Conservation (phyloP, 2,797 vertebrate species). For the Rhyacichthys aspro region DNA sequence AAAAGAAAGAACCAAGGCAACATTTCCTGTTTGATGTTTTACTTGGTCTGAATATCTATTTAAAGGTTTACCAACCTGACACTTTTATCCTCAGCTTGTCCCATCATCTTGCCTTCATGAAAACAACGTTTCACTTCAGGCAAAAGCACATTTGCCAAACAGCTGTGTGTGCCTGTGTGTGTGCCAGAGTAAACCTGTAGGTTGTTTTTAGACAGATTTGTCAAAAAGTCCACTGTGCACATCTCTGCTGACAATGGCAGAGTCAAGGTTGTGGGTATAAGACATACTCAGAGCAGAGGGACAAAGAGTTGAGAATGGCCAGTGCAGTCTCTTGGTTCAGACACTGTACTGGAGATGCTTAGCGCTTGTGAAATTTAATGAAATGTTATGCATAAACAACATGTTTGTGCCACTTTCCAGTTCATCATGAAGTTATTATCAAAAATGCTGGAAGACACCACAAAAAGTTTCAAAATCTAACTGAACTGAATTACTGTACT, state of each 20-base stretch:
- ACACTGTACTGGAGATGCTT: no score
- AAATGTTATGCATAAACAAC: no score
- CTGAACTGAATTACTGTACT: conserved; percentile 6
- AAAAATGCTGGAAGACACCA: conserved; percentile 12
- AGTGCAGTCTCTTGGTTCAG: no score
- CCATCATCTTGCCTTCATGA: conserved; percentile 28
- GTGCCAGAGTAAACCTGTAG: conserved; percentile 56
- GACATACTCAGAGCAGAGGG: conserved; percentile 23
- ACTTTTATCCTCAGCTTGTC: conserved; percentile 18
- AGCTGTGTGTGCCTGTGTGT: conserved; percentile 44
- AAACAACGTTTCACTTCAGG: conserved; percentile 68
- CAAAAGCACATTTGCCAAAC: conserved; percentile 47
- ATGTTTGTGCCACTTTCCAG: no score
- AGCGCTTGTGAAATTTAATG: no score
- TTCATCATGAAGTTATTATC: not conserved
- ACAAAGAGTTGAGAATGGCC: conserved; percentile 28
- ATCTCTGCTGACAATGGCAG: conserved; percentile 47
- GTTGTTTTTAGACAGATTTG: conserved; percentile 66
- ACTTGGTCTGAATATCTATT: conserved; percentile 16
- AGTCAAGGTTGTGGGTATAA: conserved; percentile 39
- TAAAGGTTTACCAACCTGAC: conserved; percentile 13
- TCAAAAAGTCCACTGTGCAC: conserved; percentile 80
- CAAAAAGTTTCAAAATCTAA: conserved; percentile 9
- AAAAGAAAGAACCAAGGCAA: not conserved
- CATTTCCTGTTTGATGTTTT: not conserved